Evolutionary conservation across 2,797 vertebrate genomes (phyloP).

Genomic region (Acanthopagrus latus): DNA sequence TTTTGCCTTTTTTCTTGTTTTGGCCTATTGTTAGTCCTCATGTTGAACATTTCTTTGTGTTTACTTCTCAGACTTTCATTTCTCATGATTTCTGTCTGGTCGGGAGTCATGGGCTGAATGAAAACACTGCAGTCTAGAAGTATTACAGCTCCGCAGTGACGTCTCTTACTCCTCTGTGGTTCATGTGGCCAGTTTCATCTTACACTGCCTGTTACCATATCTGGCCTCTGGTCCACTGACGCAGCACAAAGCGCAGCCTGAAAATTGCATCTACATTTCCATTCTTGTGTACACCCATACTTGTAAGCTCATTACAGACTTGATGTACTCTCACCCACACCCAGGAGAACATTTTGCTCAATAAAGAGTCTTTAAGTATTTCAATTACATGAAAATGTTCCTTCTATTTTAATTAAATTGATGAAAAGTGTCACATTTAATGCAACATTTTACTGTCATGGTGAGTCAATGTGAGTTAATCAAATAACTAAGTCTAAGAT

Average conservation of each 20-base stretch:
- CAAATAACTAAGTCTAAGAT: too few relatives aligned
- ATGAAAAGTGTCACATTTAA: too few relatives aligned
- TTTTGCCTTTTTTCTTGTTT: slow-evolving; percentile 42
- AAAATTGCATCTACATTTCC: not conserved
- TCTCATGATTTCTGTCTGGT: not conserved
- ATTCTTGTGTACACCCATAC: not conserved
- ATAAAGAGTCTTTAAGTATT: too few relatives aligned
- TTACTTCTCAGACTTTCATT: slow-evolving; percentile 31
- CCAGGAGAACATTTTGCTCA: too few relatives aligned
- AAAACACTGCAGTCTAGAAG: not conserved
- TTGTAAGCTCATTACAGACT: slow-evolving; percentile 1
- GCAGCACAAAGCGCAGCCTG: slow-evolving; percentile 12
- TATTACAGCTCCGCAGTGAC: not conserved
- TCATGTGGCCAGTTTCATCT: slow-evolving; percentile 6
- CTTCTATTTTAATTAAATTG: too few relatives aligned
- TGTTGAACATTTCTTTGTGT: slow-evolving; percentile 20
- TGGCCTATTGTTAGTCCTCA: slow-evolving; percentile 23
- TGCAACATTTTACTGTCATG: too few relatives aligned
- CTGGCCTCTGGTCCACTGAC: slow-evolving; percentile 11
- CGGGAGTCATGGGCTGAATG: slow-evolving; percentile 3
- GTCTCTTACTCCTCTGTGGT: slow-evolving; percentile 1
- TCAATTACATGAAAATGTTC: too few relatives aligned
- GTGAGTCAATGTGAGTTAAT: too few relatives aligned
- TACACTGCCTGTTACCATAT: slow-evolving; percentile 13
- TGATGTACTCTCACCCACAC: too few relatives aligned